Conservation (phyloP, 2,797 vertebrate species). For the Diceros bicornis region DNA sequence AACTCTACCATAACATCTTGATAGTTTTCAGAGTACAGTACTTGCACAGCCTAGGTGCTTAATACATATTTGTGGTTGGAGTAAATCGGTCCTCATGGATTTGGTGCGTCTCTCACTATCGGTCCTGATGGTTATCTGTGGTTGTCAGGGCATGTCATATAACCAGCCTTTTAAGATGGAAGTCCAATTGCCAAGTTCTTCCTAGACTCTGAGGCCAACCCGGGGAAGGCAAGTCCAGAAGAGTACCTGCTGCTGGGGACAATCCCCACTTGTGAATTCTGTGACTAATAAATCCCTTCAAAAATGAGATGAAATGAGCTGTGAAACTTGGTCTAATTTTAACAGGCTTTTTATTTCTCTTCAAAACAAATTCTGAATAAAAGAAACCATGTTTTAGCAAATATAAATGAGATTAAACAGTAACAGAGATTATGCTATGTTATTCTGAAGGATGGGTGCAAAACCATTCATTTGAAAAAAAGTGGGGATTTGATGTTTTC, state of each 20-base stretch:
- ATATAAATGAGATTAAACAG: neutral
- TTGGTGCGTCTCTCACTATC: neutral
- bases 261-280: neutral
- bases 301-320: neutral
- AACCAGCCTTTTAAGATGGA: neutral
- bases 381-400: conserved; percentile 1
- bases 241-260: neutral
- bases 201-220: neutral
- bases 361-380: neutral
- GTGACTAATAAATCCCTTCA: neutral
- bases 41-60: neutral
- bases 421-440: neutral
- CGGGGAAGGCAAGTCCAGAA: neutral
- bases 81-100: neutral
- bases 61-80: neutral
- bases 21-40: neutral
- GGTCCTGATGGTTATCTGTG: neutral
- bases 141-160: neutral
- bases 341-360: neutral
- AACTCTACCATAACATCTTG: neutral
- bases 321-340: neutral
- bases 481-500: neutral
- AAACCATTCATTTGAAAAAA: neutral
- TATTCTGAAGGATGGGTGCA: neutral
- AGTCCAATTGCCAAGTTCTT: neutral